phyloP scores from a whole-genome alignment of 2,797 vertebrate genomes.

The Sciurus carolinensis region DNA sequence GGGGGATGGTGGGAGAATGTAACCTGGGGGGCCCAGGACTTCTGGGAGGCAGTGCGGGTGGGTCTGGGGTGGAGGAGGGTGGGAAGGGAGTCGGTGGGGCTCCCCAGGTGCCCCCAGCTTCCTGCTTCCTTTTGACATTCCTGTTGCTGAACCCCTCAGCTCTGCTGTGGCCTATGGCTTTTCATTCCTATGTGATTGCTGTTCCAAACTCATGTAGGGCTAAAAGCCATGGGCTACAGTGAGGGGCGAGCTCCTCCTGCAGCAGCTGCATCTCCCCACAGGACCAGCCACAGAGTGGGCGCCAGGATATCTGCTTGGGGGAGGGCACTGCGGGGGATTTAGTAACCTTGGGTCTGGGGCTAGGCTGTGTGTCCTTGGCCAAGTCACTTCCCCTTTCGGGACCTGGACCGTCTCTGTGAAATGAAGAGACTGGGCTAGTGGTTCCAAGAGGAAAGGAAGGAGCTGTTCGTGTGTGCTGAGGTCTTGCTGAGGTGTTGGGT shows the following conservation, averaged over 20 bases:
- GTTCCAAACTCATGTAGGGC: conserved; percentile 98
- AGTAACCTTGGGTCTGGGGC: not conserved
- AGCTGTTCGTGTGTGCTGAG: not conserved
- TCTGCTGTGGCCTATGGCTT: conserved; percentile 99
- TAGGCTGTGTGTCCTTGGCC: not conserved
- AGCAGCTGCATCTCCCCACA: conserved; percentile 48
- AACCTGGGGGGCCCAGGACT: conserved; percentile 52
- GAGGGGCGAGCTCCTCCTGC: conserved; percentile 92
- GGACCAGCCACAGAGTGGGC: conserved; percentile 70
- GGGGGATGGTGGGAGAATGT: conserved; percentile 52
- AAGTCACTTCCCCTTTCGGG: conserved; percentile 14
- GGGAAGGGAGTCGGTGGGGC: conserved; percentile 17
- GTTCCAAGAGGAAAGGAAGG: conserved; percentile 8
- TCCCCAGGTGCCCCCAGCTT: conserved; percentile 42
- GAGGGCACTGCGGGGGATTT: not conserved
- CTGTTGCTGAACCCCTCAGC: conserved; percentile 83
- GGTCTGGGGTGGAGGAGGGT: not conserved
- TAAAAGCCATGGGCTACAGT: conserved; percentile 99
- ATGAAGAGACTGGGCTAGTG: not conserved
- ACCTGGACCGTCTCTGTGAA: not conserved
- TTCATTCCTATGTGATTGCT: conserved; percentile 99
- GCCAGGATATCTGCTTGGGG: not conserved
- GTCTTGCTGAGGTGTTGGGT: not conserved
- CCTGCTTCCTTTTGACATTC: conserved; percentile 60
- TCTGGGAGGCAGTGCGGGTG: not conserved